Percentiles rank a stretch among this genome's conserved stretches.
These are phyloP conservation scores for Brachionus paranguensis DNA, from an alignment of 1,140 invertebrate genomes.

Conservation along the genomic window DNA sequence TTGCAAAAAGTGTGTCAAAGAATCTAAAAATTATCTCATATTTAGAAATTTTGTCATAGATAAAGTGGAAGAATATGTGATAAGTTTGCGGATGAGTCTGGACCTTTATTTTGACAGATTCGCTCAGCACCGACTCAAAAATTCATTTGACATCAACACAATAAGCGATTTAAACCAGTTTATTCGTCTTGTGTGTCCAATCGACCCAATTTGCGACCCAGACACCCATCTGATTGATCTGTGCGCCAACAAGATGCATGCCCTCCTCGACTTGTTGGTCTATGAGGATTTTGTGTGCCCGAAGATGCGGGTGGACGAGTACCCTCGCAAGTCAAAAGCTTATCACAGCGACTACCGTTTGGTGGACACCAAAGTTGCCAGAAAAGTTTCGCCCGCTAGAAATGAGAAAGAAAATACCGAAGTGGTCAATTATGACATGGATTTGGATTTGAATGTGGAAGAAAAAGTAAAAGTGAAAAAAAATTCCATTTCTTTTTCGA, in stretches of 20 bases:
- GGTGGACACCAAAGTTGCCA: neutral
- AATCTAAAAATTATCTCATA: neutral
- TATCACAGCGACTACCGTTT: neutral
- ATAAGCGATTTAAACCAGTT: neutral
- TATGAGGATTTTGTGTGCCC: neutral
- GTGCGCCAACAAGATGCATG: slow-evolving; percentile 5
- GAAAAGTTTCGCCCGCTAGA: neutral
- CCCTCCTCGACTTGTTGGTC: neutral
- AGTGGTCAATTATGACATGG: neutral
- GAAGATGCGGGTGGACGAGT: neutral
- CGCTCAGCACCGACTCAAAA: neutral
- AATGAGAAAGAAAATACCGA: neutral
- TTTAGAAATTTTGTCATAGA: neutral
- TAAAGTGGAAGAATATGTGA: neutral
- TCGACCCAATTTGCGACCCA: neutral
- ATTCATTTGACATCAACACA: slow-evolving; percentile 12
- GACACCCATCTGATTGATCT: neutral
- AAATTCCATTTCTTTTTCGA: neutral
- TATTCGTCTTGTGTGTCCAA: neutral
- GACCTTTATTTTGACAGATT: neutral
- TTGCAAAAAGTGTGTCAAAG: neutral
- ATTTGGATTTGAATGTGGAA: neutral
- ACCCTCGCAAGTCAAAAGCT: neutral
- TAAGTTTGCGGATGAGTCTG: neutral
- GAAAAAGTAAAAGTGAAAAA: neutral